These are phyloP conservation scores for Cynodonichthys magdalenae DNA, from an alignment of 2,797 vertebrate genomes.

Conservation along the genomic window DNA sequence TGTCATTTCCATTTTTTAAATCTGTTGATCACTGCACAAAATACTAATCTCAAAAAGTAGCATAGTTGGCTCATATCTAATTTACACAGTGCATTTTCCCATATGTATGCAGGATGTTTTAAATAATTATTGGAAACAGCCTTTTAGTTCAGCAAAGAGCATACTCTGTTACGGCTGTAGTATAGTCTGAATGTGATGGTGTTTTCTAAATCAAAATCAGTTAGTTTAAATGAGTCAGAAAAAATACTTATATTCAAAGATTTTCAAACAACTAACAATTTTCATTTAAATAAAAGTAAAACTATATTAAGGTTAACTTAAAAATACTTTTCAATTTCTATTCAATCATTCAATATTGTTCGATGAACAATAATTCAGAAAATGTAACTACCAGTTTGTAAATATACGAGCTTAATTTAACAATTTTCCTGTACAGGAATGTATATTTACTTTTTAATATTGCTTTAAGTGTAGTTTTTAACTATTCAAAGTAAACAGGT, in stretches of 20 bases:
- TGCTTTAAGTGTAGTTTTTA: background rate
- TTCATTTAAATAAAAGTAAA: no score
- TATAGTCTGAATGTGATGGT: conserved; percentile 11
- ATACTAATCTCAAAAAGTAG: background rate
- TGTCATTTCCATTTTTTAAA: background rate
- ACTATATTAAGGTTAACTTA: no score
- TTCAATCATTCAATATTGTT: no score
- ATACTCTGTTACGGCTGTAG: background rate
- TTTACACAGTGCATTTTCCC: background rate
- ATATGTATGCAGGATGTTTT: background rate
- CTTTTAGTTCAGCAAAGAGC: conserved; percentile 9
- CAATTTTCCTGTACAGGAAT: no score
- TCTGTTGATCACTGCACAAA: background rate
- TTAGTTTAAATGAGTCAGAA: no score
- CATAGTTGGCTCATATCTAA: background rate
- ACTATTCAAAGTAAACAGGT: background rate
- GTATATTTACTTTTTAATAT: no score
- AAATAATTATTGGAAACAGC: background rate
- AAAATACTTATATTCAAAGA: no score
- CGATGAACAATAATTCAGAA: no score
- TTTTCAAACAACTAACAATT: no score
- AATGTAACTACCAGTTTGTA: no score
- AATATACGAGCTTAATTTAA: no score
- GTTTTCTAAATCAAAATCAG: background rate
- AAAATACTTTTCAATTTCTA: no score